Percentiles rank a stretch among this genome's conserved stretches.
Conservation (phyloP, 2,888 invertebrate genomes). For the Perithous albicinctus region DNA sequence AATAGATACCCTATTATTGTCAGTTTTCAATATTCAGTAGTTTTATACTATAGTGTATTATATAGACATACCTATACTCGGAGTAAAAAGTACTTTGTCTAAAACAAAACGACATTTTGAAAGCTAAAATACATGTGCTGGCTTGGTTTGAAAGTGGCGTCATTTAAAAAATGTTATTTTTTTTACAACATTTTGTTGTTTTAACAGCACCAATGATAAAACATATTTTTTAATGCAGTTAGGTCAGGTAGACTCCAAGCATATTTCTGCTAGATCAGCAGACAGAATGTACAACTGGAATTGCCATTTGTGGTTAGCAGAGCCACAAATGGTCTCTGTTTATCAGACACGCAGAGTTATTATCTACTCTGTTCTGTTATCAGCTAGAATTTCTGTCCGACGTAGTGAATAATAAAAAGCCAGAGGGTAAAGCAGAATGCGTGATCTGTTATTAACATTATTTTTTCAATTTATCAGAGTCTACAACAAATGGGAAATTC, state of each 20-base stretch:
- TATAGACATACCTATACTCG: too few species aligned
- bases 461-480: conserved; percentile 84
- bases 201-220: too few species aligned
- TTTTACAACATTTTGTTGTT: too few species aligned
- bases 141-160: too few species aligned
- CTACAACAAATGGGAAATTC: conserved; percentile 99
- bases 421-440: background rate
- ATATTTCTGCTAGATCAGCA: background rate
- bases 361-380: background rate
- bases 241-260: background rate
- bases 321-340: background rate
- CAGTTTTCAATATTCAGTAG: too few species aligned
- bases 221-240: too few species aligned
- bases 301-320: background rate
- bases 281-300: conserved; percentile 19
- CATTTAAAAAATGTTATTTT: too few species aligned
- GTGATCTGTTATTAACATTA: conserved; percentile 21
- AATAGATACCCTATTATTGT: too few species aligned
- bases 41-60: too few species aligned
- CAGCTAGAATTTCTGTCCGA: background rate
- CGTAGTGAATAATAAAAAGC: background rate
- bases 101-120: too few species aligned
- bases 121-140: too few species aligned
- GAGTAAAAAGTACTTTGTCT: too few species aligned
- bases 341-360: conserved; percentile 18